Base-by-base conservation (phyloP, 2,888 invertebrate genomes). In the Glyphotaelius pellucidus region DNA sequence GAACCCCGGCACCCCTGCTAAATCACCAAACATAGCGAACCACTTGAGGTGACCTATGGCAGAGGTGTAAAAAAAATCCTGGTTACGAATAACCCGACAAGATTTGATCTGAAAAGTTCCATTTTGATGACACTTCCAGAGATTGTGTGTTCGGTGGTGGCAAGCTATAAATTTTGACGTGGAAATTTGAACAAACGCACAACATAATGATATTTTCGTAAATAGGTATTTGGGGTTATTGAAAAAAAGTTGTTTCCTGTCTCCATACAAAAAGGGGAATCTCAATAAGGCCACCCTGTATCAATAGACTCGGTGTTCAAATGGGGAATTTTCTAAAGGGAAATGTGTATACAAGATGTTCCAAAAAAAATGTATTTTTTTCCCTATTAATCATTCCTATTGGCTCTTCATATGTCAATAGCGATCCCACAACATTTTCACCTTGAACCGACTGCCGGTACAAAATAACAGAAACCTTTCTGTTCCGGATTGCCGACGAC, bases 201-300 rank as follows among this genome's bases (percentile, higher is more conserved):
- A 9, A 67, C 67, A 67, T 67, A 67, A 67, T 67, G 67, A 67
- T 67, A 67, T 67, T 67, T 67, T 67, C 67, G 25, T 67, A 67
- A 67, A 67, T 67, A 67, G 67, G 67, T 67, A 7, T 67, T 67
- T 67, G 9, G 25, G 67, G 67, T 67, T 67, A 67, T 67, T 67
- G 67, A 67, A 67, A 67, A 67, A 67, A 67, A 67, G 67, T n/a
- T 67, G 67, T 67, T 67, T n/a, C 67, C 67, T n/a, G 67, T 67
- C 67, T 9, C 67, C 67, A 67, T 25, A 67, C 67, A 67, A 67
- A 67, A 67, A 67, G 67, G 67, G 67, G 67, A 67, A 67, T 67
- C 67, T 67, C 67, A 67, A 67, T 67, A 67, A 67, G 67, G n/a
- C 67, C 67, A 67, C 67, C 67, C 67, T 67, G 67, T 67, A 67